Evolutionary conservation across 1,140 invertebrate species (phyloP).

Genomic region (Arion vulgaris): DNA sequence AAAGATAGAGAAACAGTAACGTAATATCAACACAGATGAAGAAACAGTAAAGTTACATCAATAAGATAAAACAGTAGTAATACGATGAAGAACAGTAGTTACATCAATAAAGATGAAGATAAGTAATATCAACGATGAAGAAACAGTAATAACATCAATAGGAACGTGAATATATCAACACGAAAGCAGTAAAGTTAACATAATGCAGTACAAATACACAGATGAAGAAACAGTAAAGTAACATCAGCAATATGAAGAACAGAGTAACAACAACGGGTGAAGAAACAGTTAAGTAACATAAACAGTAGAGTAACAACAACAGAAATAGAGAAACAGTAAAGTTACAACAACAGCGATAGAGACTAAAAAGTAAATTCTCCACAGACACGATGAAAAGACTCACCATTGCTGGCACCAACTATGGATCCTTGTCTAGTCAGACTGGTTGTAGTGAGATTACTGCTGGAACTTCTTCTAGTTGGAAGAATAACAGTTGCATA

Average conservation of each 20-base stretch:
- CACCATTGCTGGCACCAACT: neutral
- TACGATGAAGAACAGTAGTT: too few species aligned
- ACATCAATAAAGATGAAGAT: too few species aligned
- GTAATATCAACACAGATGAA: too few species aligned
- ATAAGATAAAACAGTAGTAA: too few species aligned
- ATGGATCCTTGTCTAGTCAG: neutral
- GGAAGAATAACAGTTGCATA: neutral
- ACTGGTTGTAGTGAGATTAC: neutral
- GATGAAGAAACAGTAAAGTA: too few species aligned
- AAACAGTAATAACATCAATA: too few species aligned
- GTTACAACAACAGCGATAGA: neutral
- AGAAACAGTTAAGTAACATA: neutral
- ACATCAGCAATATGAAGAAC: neutral
- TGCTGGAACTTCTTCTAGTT: slow-evolving; percentile 5
- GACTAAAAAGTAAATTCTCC: neutral
- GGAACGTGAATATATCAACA: too few species aligned
- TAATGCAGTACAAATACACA: too few species aligned
- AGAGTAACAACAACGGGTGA: neutral
- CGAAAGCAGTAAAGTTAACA: too few species aligned
- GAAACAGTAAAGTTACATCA: too few species aligned
- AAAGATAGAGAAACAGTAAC: too few species aligned
- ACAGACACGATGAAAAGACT: neutral
- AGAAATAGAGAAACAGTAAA: neutral
- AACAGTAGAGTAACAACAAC: neutral
- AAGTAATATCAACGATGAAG: too few species aligned